Conservation (phyloP, 53 echinoderm and acorn worm species). For the Zoroaster sp. region DNA sequence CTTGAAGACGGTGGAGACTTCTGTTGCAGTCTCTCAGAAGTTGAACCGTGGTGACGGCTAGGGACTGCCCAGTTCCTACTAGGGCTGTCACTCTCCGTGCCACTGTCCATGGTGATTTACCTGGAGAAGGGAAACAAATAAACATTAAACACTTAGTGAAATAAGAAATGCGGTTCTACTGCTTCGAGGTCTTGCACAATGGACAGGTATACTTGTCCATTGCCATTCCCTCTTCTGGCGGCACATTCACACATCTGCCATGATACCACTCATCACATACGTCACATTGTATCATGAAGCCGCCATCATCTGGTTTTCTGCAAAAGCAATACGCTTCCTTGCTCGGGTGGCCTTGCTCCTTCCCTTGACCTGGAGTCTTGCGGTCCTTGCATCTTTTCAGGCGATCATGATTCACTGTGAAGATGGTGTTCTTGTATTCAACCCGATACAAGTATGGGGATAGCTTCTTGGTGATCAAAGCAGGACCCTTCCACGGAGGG, state of each 20-base stretch:
- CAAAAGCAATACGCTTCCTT: conserved; percentile 6
- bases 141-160: no score
- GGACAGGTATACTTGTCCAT: conserved; percentile 20
- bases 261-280: conserved; percentile 29
- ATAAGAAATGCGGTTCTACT: background rate
- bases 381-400: conserved; percentile 24
- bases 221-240: background rate
- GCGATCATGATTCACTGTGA: conserved; percentile 34
- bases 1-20: no score
- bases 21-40: no score
- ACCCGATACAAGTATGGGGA: conserved; percentile 23
- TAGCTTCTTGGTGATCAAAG: background rate
- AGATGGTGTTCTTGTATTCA: background rate
- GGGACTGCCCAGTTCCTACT: no score
- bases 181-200: background rate
- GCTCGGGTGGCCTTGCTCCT: background rate
- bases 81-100: no score
- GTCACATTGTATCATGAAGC: conserved; percentile 24
- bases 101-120: no score
- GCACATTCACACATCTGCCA: conserved; percentile 5
- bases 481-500: conserved; percentile 46
- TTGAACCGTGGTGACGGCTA: no score
- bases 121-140: no score
- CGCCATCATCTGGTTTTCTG: conserved; percentile 23
- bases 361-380: background rate